These are phyloP conservation scores for Pelagia noctiluca DNA, from an alignment of 30 jellyfish, hydroid and myxozoan species.

Conservation along the genomic window DNA sequence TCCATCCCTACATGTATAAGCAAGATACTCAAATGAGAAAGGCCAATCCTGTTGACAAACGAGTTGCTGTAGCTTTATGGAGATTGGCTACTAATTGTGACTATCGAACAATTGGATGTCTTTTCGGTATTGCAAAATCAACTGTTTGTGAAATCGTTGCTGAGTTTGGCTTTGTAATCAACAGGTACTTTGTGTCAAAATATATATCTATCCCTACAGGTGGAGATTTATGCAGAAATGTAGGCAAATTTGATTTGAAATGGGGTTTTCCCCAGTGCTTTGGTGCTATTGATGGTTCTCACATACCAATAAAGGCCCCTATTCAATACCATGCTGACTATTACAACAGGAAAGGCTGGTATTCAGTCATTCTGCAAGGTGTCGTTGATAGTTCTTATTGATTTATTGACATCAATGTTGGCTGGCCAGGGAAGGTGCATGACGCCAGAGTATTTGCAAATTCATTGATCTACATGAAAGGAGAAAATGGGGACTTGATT, in stretches of 20 bases:
- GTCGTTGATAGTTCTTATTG: not conserved
- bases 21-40: slow-evolving; percentile 13
- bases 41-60: slow-evolving; percentile 16
- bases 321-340: slow-evolving; percentile 1
- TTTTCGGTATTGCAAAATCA: not conserved
- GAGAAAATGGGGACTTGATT: slow-evolving; percentile 2
- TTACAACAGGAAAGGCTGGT: slow-evolving; percentile 34
- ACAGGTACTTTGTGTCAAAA: not conserved
- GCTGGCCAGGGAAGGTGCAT: slow-evolving; percentile 39
- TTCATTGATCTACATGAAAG: slow-evolving; percentile 11
- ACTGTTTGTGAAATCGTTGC: not conserved
- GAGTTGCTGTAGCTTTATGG: slow-evolving; percentile 25
- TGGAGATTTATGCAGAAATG: not conserved
- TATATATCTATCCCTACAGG: not conserved
- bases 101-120: slow-evolving; percentile 16
- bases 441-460: slow-evolving; percentile 45
- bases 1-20: not conserved
- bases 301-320: slow-evolving; percentile 33
- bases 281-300: slow-evolving; percentile 34
- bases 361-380: slow-evolving; percentile 21
- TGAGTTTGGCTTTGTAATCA: not conserved
- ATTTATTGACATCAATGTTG: slow-evolving; percentile 33
- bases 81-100: slow-evolving; percentile 27
- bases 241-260: not conserved
- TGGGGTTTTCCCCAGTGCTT: slow-evolving; percentile 27